Percentiles rank a stretch among this genome's conserved stretches.
Evolutionary conservation across 2,113 vertebrate genomes (phyloP).

Genomic region (Strigops habroptila): DNA sequence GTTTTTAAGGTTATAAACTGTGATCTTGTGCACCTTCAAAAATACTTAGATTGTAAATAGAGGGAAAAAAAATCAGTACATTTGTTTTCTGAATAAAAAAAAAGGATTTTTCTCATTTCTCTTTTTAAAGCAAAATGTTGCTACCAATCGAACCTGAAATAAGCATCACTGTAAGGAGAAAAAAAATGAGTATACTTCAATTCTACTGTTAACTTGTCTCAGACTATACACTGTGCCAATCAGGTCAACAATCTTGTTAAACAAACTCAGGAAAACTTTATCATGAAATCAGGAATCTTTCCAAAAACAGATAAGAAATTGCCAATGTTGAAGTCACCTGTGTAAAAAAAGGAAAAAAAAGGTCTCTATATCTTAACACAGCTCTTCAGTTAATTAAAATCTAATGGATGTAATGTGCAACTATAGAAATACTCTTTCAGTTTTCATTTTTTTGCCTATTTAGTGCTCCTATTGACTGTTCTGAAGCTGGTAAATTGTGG

Average conservation of each 20-base stretch:
- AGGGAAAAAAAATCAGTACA: fast-evolving
- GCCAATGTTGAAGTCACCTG: background rate
- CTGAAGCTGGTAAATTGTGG: conserved; percentile 5
- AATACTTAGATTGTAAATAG: background rate
- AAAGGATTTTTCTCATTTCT: background rate
- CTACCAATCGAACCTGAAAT: background rate
- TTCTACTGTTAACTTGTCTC: background rate
- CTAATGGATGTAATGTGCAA: background rate
- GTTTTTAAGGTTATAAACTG: background rate
- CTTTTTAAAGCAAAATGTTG: background rate
- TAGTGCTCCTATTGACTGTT: background rate
- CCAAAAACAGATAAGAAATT: background rate
- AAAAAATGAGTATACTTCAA: background rate
- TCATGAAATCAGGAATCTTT: background rate
- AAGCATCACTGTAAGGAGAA: background rate
- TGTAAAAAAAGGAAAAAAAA: background rate
- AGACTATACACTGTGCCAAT: background rate
- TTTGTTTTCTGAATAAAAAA: background rate
- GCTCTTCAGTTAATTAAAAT: conserved; percentile 37
- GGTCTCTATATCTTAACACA: background rate
- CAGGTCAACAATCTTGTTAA: background rate
- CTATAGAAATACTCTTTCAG: conserved; percentile 7
- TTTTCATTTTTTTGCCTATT: conserved; percentile 28
- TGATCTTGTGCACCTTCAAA: background rate
- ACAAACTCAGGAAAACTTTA: background rate